Base-by-base conservation (phyloP, 2,113 vertebrate species). In the Pygoscelis adeliae region DNA sequence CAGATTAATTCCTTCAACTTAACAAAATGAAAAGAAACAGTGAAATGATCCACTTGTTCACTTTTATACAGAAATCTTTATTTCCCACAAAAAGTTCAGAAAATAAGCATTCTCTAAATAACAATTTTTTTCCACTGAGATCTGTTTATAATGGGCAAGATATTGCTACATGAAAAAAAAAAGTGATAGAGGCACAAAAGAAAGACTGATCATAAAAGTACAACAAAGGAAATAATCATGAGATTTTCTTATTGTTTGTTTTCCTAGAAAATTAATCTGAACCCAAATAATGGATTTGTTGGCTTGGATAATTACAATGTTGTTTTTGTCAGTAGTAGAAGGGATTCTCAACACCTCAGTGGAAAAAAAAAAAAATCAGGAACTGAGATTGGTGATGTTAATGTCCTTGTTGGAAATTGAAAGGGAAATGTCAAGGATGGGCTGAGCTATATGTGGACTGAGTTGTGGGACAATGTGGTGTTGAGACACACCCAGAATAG, bases 391-490 rank as follows among this genome's bases (percentile, higher is more conserved):
- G 7, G 3, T 3, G 0, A 23, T 52, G 10, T 46, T 47, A 40
- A 58, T 34, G 9, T 61, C 5, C 36, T 49, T 65, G 9, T 47
- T 85, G 44, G n/a, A 44, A 84, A 59, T 10, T 26, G 20, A 67
- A 92, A 80, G 9, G 5, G 17, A 63, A 83, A 86, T 19, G 6
- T 50, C 34, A 52, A 34, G 15, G 34, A 56, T 71, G 30, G 11
- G 16, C 9, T 83, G 61, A 38, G 23, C 17, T 44, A 61, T 80
- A 20, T 13, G 46, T 36, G 36, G 20, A 9, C 32, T 71, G 49
- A 91, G 29, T 6, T 83, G 30, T 19, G 17, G 21, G 20, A 32
- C 3, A 17, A 5, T 0, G 0, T 32, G 29, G 20, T 65, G 16
- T 21, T 46, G 14, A 84, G 50, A 42, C 6, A 69, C 40, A 63